Base-by-base conservation (phyloP, 2,888 invertebrate species). In the Octonoba sinensis region DNA sequence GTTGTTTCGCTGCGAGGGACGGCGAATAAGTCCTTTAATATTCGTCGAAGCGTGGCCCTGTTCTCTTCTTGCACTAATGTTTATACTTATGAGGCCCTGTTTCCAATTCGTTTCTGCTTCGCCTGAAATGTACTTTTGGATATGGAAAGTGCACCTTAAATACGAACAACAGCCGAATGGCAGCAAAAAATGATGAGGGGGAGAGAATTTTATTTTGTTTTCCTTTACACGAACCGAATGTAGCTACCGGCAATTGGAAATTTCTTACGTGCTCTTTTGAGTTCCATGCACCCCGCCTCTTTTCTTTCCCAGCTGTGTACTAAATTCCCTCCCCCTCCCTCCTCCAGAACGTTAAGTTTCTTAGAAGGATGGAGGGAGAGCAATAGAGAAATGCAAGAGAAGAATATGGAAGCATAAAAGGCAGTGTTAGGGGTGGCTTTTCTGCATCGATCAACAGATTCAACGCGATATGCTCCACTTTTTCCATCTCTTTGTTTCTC, bases 81-180 rank as follows among this genome's bases (percentile, higher is more conserved):
- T 82, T 82, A 82, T 82, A 82, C 81, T 82, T 75, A 82, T 82
- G 81, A 82, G 70, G 56, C 81, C 74, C 70, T 65, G 70, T 75
- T 82, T 82, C 81, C 81, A 82, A 75, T 82, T 82, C 81, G 74
- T 75, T 75, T 75, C 74, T 70, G 74, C 81, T 51, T 65, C 70
- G 70, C 24, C 59, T 75, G 60, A 65, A 70, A 74, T 82, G 81
- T 75, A 75, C 81, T 82, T 65, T 13, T 82, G 74, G 69, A 75
- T 74, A 82, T 82, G 81, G 75, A 82, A 82, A 82, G 79, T 81
- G 79, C 73, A 73, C 79, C 79, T 81, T 81, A 81, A 81, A 81
- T 81, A 69, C 73, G 79, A 66, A 69, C 66, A 73, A 69, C 65
- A 67, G 65, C 59, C 56, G 71, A 49, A 51, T 18, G 47, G 44